Conservation (phyloP, 2,797 vertebrate species). For the Phaenicophaeus curvirostris region DNA sequence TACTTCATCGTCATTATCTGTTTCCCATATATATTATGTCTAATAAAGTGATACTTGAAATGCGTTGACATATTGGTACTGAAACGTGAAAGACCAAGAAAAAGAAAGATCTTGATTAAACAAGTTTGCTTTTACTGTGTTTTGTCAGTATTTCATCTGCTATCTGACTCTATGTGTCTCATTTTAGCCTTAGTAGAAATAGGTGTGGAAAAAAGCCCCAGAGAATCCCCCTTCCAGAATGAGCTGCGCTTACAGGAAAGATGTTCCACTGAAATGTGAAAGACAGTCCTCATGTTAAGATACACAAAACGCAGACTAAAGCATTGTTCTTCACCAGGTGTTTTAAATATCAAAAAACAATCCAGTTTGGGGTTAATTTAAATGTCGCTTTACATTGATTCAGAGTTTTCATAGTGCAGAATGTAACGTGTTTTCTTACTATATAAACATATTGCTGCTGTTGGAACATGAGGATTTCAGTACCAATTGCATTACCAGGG, state of each 20-base stretch:
- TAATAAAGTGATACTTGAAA: neutral
- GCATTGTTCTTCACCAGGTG: neutral
- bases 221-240: neutral
- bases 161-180: neutral
- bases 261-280: neutral
- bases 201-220: fast-evolving
- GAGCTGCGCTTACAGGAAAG: neutral
- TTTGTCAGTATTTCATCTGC: neutral
- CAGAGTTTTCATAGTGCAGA: neutral
- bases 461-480: neutral
- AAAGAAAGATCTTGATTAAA: neutral
- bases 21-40: neutral
- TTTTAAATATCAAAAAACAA: constrained; percentile 43
- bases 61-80: neutral
- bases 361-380: neutral
- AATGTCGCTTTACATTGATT: neutral
- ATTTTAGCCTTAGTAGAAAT: neutral
- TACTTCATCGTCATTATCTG: neutral
- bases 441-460: neutral
- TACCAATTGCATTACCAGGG: neutral
- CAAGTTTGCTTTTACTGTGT: neutral
- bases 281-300: neutral
- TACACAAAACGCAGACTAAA: neutral
- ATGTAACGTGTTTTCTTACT: neutral
- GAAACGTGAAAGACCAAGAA: neutral